Percentiles rank a stretch among this genome's conserved stretches.
Conservation (phyloP, 2,888 invertebrate species). For the Hirtodrosophila duncani region DNA sequence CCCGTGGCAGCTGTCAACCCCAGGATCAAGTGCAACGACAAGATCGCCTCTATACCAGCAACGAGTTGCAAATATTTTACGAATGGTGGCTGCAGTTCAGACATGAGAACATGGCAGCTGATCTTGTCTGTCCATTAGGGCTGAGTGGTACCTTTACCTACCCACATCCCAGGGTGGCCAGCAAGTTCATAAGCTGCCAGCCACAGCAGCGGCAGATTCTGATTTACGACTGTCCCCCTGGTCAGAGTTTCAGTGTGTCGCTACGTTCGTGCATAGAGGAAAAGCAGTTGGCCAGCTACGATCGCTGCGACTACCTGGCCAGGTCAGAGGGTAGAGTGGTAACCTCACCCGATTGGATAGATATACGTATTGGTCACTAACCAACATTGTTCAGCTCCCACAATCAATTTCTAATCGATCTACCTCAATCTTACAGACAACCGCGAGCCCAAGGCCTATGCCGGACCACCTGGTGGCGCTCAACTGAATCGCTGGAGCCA, state of each 20-base stretch:
- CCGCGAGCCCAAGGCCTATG: constrained; percentile 41
- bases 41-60: constrained; percentile 43
- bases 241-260: constrained; percentile 77
- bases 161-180: constrained; percentile 79
- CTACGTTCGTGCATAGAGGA: constrained; percentile 80
- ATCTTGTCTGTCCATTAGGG: constrained; percentile 41
- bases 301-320: constrained; percentile 40
- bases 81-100: constrained; percentile 49
- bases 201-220: constrained; percentile 80
- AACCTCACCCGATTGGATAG: constrained; percentile 29
- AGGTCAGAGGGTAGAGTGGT: constrained; percentile 1
- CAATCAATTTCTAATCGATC: neutral
- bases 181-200: constrained; percentile 82
- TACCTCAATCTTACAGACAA: constrained; percentile 55
- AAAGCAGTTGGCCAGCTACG: constrained; percentile 76
- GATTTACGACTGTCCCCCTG: constrained; percentile 81
- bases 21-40: constrained; percentile 41
- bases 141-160: constrained; percentile 36
- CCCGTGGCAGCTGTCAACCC: constrained; percentile 45
- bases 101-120: neutral
- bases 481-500: no score
- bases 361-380: constrained; percentile 57
- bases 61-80: constrained; percentile 30
- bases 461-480: no score
- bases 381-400: neutral